These are phyloP conservation scores for Olivierus martensii DNA, from an alignment of 1,140 invertebrate species.

Conservation along the genomic window DNA sequence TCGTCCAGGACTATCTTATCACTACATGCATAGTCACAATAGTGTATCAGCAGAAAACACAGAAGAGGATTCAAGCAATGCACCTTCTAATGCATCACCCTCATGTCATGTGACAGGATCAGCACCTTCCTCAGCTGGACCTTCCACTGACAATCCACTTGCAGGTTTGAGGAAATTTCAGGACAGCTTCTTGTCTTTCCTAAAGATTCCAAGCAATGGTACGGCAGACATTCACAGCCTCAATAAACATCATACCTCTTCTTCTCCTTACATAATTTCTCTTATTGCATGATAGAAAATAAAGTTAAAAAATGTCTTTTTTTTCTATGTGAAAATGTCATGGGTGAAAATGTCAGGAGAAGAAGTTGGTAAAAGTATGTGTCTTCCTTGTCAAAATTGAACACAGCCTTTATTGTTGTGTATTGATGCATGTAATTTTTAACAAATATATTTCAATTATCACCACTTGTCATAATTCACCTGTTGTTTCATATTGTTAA, in stretches of 20 bases:
- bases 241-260: background rate
- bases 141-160: conserved; percentile 8
- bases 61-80: background rate
- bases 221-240: background rate
- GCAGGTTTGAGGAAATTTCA: conserved; percentile 36
- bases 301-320: too few relatives aligned
- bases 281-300: too few relatives aligned
- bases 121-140: background rate
- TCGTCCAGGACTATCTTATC: conserved; percentile 86
- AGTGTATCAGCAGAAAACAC: background rate
- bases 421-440: too few relatives aligned
- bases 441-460: too few relatives aligned
- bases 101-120: background rate
- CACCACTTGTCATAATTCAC: too few relatives aligned
- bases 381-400: too few relatives aligned
- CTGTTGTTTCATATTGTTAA: too few relatives aligned
- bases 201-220: conserved; percentile 36
- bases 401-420: too few relatives aligned
- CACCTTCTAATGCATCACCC: background rate
- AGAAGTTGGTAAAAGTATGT: too few relatives aligned
- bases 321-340: too few relatives aligned
- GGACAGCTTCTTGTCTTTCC: conserved; percentile 52
- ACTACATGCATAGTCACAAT: conserved; percentile 81
- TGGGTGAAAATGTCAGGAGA: too few relatives aligned
- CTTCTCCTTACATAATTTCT: background rate